Conservation (phyloP, 2,113 vertebrate species). For the Gulo gulo region DNA sequence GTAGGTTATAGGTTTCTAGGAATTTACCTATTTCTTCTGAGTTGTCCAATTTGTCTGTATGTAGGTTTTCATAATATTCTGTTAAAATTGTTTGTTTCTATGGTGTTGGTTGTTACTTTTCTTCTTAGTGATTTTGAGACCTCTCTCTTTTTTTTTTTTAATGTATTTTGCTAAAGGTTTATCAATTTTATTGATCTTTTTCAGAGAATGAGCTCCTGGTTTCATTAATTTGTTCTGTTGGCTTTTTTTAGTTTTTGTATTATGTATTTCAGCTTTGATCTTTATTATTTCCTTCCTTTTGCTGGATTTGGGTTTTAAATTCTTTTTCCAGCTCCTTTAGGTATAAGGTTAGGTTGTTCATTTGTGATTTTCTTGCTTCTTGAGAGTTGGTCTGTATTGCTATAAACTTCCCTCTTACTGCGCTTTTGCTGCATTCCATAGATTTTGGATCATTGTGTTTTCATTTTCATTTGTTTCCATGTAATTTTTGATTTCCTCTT, state of each 20-base stretch:
- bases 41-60: neutral
- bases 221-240: neutral
- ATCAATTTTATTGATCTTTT: neutral
- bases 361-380: neutral
- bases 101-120: neutral
- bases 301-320: neutral
- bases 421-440: neutral
- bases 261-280: neutral
- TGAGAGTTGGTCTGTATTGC: neutral
- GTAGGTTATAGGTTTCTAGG: neutral
- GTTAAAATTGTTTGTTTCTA: neutral
- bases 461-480: neutral
- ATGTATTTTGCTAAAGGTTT: neutral
- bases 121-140: neutral
- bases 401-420: neutral
- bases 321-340: neutral
- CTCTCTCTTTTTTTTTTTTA: neutral
- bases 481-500: neutral
- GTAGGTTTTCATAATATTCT: neutral
- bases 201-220: neutral
- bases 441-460: neutral
- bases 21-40: neutral
- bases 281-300: neutral
- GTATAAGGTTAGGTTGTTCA: neutral
- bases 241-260: neutral